Base-by-base conservation (phyloP, 1,140 invertebrate genomes). In the Euglossa dilemma region DNA sequence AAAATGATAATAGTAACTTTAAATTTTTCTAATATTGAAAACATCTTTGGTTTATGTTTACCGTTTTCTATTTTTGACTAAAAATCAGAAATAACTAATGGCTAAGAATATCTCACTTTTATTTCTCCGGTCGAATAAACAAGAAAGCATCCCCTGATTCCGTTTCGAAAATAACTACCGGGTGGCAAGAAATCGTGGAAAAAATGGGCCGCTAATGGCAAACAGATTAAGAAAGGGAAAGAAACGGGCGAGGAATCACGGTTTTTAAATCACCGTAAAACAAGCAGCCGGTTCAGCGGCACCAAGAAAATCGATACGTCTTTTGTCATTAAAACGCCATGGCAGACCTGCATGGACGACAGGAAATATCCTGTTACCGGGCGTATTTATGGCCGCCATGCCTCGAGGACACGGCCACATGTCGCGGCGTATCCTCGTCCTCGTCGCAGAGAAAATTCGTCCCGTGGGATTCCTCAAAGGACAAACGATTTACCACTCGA, bases 341-440 rank as follows among this genome's bases (percentile, higher is more conserved):
- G n/a, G 28, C 72, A 76, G 61, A 69, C 52, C 70, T 85, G 83
- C 73, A 56, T 69, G 80, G 59, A 71, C 80, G 81, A 74, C 90
- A 89, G 91, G 90, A 91, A 91, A 79, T 91, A 91, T 91, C 80
- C 87, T 87, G 82, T 91, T 91, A 90, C 91, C 63, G 45, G 61
- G 59, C 69, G 77, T 90, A 89, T 90, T 91, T 91, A 90, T 85
- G 87, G 74, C 69, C 20, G 59, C 74, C 67, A 69, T 69, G 64
- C 36, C 36, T 71, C 6, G 47, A 86, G 76, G 80, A 86, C 85
- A 78, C 72, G 80, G 63, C 85, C 90, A 88, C 76, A 85, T 90
- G 89, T 90, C 66, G 86, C 57, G 18, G 45, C 16, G 23, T 59
- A 79, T 80, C 72, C 80, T 87, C 66, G 76, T 43, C 50, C 56